Percentiles rank a stretch among this genome's conserved stretches.
Conservation (phyloP, 2,888 invertebrate genomes). For the Agonopterix alstromeriana region DNA sequence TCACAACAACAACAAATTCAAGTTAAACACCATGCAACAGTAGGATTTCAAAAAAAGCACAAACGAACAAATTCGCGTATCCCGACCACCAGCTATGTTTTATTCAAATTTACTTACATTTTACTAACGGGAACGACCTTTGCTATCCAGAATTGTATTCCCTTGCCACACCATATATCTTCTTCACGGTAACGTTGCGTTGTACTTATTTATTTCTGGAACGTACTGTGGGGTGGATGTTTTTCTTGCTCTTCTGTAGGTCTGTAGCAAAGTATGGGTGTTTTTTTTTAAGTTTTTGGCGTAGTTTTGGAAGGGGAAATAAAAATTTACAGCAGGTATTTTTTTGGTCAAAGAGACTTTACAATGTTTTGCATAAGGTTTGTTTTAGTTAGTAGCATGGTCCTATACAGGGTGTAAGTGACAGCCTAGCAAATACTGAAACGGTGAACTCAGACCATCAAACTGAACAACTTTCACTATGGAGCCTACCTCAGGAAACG, state of each 20-base stretch:
- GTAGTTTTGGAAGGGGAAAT: too few species aligned
- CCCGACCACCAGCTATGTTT: slow-evolving; percentile 52
- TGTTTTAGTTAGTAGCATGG: too few species aligned
- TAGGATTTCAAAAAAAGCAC: background rate
- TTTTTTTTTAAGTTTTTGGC: too few species aligned
- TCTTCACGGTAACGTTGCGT: slow-evolving; percentile 51
- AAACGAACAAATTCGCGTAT: slow-evolving; percentile 1
- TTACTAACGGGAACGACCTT: slow-evolving; percentile 74
- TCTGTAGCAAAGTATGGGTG: background rate
- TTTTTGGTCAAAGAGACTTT: too few species aligned
- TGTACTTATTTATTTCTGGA: slow-evolving; percentile 64
- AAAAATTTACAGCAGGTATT: too few species aligned
- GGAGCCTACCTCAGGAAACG: too few species aligned
- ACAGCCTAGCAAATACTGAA: too few species aligned
- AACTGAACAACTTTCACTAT: too few species aligned
- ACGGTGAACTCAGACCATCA: too few species aligned
- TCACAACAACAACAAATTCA: background rate
- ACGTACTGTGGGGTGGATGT: slow-evolving; percentile 22
- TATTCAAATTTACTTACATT: slow-evolving; percentile 78
- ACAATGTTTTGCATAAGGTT: too few species aligned
- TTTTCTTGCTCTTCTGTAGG: slow-evolving; percentile 4
- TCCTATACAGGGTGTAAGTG: too few species aligned
- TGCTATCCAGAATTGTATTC: slow-evolving; percentile 69
- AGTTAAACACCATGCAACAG: background rate
- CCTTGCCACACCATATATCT: slow-evolving; percentile 72